These are phyloP conservation scores for Aspidiotus destructor DNA, from an alignment of 2,888 invertebrate genomes.

Conservation along the genomic window DNA sequence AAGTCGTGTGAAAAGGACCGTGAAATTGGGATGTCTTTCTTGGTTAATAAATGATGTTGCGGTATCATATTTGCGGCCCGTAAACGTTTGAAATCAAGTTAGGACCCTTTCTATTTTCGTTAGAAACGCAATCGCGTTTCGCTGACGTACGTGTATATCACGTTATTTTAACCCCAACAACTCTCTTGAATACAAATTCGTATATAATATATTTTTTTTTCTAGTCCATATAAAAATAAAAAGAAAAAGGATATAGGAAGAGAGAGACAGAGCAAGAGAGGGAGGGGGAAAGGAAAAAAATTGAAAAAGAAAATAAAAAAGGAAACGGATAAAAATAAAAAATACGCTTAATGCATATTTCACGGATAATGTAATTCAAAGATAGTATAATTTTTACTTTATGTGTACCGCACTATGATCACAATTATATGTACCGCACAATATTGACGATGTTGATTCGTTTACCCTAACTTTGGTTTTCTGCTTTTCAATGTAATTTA, in stretches of 20 bases:
- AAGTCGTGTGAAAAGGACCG: conserved; percentile 28
- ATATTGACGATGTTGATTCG: too few species aligned
- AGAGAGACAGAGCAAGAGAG: too few species aligned
- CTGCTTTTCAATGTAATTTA: too few species aligned
- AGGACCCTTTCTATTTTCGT: conserved; percentile 23
- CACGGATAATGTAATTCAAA: conserved; percentile 29
- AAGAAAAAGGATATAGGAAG: too few species aligned
- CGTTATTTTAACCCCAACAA: conserved; percentile 29
- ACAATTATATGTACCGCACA: too few species aligned
- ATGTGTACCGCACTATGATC: not conserved
- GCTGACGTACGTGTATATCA: conserved; percentile 23
- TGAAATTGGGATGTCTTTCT: conserved; percentile 27
- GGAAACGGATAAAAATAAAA: conserved; percentile 10
- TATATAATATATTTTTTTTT: not conserved
- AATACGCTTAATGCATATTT: conserved; percentile 26
- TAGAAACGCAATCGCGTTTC: conserved; percentile 21
- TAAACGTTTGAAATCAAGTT: conserved; percentile 28
- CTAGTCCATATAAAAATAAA: too few species aligned
- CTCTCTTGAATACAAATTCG: conserved; percentile 30
- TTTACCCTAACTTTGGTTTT: too few species aligned
- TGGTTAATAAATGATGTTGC: conserved; percentile 26
- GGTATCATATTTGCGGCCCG: conserved; percentile 4
- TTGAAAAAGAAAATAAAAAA: conserved; percentile 10
- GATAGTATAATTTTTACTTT: conserved; percentile 16
- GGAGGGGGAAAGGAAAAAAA: not conserved